Evolutionary conservation across 2,888 invertebrate species (phyloP).

Genomic region (Lordiphosa fenestrarum): DNA sequence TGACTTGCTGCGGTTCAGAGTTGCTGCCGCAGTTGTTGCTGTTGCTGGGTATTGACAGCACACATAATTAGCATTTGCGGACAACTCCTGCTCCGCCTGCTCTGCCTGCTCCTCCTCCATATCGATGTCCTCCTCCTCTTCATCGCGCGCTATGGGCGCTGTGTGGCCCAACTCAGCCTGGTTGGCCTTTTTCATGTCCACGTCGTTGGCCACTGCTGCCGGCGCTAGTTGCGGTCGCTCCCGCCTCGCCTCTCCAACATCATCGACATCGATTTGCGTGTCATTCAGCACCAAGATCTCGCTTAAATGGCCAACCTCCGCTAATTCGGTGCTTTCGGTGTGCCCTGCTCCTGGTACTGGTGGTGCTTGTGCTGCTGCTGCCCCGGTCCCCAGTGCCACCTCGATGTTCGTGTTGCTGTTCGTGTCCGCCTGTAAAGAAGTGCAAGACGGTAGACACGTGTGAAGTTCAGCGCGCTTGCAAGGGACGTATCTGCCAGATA

Average conservation of each 20-base stretch:
- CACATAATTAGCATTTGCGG: conserved; percentile 66
- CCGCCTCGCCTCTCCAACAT: conserved; percentile 3
- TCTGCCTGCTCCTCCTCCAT: conserved; percentile 31
- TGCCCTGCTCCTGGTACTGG: conserved; percentile 38
- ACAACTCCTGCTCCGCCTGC: conserved; percentile 36
- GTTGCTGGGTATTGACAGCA: conserved; percentile 60
- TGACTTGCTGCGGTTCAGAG: conserved; percentile 78
- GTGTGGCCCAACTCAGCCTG: conserved; percentile 17
- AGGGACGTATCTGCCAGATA: conserved; percentile 31
- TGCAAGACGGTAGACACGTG: conserved; percentile 50
- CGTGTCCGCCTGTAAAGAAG: conserved; percentile 44
- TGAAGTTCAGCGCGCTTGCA: conserved; percentile 44
- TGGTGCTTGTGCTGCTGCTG: conserved; percentile 12
- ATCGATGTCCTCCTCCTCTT: conserved; percentile 21
- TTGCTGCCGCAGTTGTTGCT: conserved; percentile 19
- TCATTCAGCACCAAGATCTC: conserved; percentile 75
- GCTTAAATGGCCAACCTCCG: conserved; percentile 60
- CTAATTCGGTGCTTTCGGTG: conserved; percentile 43
- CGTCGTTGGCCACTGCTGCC: conserved; percentile 52
- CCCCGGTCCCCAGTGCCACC: neutral
- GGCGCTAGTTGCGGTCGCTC: conserved; percentile 35
- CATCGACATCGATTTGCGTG: conserved; percentile 69
- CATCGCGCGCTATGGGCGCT: conserved; percentile 23
- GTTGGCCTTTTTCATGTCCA: conserved; percentile 42
- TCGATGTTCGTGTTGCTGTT: conserved; percentile 44